Evolutionary conservation across 2,113 vertebrate genomes (phyloP), one percentile per base, ranked within the genome.

Genomic region (Podilymbus podiceps): DNA sequence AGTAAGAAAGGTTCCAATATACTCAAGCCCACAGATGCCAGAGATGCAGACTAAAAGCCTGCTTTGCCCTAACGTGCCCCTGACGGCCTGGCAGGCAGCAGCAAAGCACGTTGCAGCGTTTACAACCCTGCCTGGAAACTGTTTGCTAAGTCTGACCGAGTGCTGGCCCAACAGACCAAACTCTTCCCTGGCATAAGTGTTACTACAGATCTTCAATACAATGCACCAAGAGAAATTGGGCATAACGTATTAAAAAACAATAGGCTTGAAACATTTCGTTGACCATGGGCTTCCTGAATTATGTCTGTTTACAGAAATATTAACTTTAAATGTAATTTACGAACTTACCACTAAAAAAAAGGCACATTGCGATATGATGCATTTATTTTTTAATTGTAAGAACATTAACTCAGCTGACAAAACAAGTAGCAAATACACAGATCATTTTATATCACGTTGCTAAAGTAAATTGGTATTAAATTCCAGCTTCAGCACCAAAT

Each of bases 281-380:
- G 55, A 79, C 35, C 3, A 0, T 1, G 16, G 76, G 33, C 55
- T 76, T 68, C 53, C 25, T 0, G 0, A 78, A 42, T 68, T 49
- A 22, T 0, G 8, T 15, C 19, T 4, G 4, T 21, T 62, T n/a
- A 64, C 52, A 85, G 44, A 91, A 83, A 77, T 74, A 59, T 0
- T 42, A 58, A 25, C 27, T 83, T 83, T 14, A 63, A 77, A 75
- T 21, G 10, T 9, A 18, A 60, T n/a, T 68, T 76, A 52, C 40
- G 15, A 30, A 31, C 6, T 27, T 35, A 38, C 14, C 40, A 33
- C 38, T 58, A 38, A 38, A 38, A 85, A 67, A 76, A 31, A 19
- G 17, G 9, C 31, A 49, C 40, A 16, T 25, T 58, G 33, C 42
- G 52, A 69, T 9, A 64, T 0, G 4, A 75, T 3, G 35, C 15